Evolutionary conservation across 2,113 vertebrate genomes (phyloP).

Genomic region (Ammodytes dubius): DNA sequence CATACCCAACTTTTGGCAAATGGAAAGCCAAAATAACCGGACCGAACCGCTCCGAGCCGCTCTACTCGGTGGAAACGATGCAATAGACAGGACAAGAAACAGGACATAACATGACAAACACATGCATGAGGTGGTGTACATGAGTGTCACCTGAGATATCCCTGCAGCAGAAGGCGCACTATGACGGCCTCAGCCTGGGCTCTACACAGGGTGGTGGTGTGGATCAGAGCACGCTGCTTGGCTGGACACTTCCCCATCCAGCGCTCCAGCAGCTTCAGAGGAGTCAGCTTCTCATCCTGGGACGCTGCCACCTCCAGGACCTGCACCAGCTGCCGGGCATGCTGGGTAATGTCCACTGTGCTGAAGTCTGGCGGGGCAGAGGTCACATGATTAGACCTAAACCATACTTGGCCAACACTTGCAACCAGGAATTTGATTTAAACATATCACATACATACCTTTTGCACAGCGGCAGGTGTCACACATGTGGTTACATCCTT

Average conservation of each 20-base stretch:
- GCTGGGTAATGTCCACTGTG: constrained; percentile 85
- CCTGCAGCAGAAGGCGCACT: constrained; percentile 87
- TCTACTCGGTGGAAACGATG: no score
- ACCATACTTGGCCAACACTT: neutral
- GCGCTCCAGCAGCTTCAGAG: constrained; percentile 92
- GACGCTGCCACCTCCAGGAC: constrained; percentile 89
- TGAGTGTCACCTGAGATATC: constrained; percentile 90
- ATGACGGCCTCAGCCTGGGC: constrained; percentile 89
- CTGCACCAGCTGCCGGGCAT: constrained; percentile 88
- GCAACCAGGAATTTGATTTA: no score
- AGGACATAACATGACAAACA: neutral
- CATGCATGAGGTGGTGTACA: neutral
- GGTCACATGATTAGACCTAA: neutral
- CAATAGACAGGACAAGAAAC: neutral
- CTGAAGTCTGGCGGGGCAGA: constrained; percentile 78
- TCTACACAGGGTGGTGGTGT: constrained; percentile 85
- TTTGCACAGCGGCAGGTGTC: constrained; percentile 89
- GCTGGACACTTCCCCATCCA: constrained; percentile 92
- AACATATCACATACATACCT: constrained; percentile 47
- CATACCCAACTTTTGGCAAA: no score
- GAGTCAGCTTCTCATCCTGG: constrained; percentile 92
- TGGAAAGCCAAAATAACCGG: no score
- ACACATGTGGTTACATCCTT: constrained; percentile 93
- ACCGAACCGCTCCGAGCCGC: no score
- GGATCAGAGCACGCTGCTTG: constrained; percentile 88